Percentiles rank a stretch among this genome's conserved stretches.
These are phyloP conservation scores for Gadus macrocephalus DNA, from an alignment of 2,113 vertebrate genomes.

Conservation along the genomic window DNA sequence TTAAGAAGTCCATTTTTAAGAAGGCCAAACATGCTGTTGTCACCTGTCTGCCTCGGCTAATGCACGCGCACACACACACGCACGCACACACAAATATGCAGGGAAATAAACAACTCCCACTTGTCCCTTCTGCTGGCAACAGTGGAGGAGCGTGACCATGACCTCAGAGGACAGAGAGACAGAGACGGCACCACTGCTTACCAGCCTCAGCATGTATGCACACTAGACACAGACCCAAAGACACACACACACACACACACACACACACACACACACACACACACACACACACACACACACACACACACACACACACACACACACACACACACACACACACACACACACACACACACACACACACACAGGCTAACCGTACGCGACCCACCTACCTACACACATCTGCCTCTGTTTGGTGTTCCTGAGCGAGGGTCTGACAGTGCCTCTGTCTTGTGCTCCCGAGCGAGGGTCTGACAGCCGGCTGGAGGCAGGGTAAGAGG, in stretches of 20 bases:
- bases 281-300: neutral
- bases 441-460: conserved; percentile 7
- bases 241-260: neutral
- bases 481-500: conserved; percentile 1
- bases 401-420: conserved; percentile 15
- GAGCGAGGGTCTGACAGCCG: conserved; percentile 14
- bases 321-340: neutral
- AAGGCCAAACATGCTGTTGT: no score
- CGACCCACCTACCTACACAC: conserved; percentile 58
- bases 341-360: neutral
- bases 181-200: conserved; percentile 11
- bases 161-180: conserved; percentile 34
- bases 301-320: neutral
- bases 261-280: neutral
- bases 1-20: no score
- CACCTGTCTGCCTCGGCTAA: no score
- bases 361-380: conserved; percentile 5
- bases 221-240: no score
- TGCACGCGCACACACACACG: neutral
- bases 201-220: conserved; percentile 2
- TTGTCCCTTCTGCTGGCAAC: conserved; percentile 1
- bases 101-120: neutral
- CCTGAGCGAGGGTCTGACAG: conserved; percentile 16
- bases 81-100: neutral
- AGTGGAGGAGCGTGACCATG: conserved; percentile 22